Conservation (phyloP, 2,888 invertebrate genomes). For the Alsophila aescularia region DNA sequence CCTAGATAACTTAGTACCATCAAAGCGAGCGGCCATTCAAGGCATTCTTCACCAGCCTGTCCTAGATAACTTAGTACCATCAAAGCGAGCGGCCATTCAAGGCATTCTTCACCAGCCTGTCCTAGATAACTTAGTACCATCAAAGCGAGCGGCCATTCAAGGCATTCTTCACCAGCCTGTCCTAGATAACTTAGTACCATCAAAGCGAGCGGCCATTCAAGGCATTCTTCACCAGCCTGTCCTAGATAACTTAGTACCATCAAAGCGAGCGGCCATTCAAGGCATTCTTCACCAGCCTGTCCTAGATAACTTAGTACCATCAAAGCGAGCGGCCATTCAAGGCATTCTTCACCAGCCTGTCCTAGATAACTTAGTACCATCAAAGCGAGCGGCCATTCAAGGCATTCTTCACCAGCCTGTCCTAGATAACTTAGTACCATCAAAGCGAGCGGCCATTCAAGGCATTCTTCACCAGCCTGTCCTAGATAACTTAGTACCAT, state of each 20-base stretch:
- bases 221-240: neutral
- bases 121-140: neutral
- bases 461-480: neutral
- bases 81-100: slow-evolving; percentile 1
- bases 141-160: slow-evolving; percentile 1
- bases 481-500: neutral
- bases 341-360: neutral
- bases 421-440: neutral
- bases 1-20: neutral
- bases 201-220: slow-evolving; percentile 1
- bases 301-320: neutral
- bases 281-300: neutral
- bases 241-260: neutral
- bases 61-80: neutral
- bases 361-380: neutral
- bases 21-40: slow-evolving; percentile 1
- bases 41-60: neutral
- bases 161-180: neutral
- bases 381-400: slow-evolving; percentile 1
- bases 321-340: slow-evolving; percentile 1
- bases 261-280: slow-evolving; percentile 1
- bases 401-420: neutral
- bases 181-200: neutral
- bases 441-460: slow-evolving; percentile 1
- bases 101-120: neutral